These are phyloP conservation scores for Acrocyrtus sp. DNA, from an alignment of 2,888 invertebrate genomes.

Conservation along the genomic window DNA sequence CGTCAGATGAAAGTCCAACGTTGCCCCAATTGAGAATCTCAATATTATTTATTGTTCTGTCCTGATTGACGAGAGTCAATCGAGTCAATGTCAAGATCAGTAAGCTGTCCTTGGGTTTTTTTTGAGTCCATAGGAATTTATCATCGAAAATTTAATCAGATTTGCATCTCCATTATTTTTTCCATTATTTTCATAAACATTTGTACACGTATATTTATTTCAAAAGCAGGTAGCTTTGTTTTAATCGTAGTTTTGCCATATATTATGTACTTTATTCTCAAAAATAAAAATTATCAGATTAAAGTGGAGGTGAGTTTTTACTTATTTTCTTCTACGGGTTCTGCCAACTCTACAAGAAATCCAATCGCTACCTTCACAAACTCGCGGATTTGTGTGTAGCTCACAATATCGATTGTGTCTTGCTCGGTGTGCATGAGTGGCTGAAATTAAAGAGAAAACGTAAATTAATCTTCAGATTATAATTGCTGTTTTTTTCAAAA, in stretches of 20 bases:
- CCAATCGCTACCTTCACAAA: constrained; percentile 35
- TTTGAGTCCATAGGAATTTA: no score
- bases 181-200: no score
- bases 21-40: no score
- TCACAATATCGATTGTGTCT: constrained; percentile 30
- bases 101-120: no score
- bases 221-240: no score
- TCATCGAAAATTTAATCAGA: neutral
- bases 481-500: neutral
- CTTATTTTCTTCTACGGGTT: constrained; percentile 2
- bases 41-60: no score
- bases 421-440: constrained; percentile 27
- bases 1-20: no score
- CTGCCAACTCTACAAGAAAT: constrained; percentile 24
- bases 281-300: neutral
- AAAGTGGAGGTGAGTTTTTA: neutral
- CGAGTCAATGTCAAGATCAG: no score
- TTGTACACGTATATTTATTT: no score
- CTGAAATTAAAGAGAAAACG: neutral
- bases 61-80: no score
- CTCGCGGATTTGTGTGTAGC: constrained; percentile 21
- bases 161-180: neutral
- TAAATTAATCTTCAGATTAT: neutral
- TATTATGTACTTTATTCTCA: neutral
- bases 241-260: no score